These are phyloP conservation scores for Neodiprion pinetum DNA, from an alignment of 1,140 invertebrate species.

Conservation along the genomic window DNA sequence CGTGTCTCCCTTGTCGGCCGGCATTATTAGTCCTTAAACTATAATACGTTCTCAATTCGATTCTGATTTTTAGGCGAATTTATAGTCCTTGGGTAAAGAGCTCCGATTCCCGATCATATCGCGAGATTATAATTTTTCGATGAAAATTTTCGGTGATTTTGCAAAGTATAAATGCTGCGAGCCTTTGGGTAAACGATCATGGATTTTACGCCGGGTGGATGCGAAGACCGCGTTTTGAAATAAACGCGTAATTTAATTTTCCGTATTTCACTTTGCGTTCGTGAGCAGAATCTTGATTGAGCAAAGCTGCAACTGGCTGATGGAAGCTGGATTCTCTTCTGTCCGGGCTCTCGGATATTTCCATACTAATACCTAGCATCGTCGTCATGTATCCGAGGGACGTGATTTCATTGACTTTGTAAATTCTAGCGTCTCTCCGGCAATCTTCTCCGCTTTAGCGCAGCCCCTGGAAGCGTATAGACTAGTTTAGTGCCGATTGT, in stretches of 20 bases:
- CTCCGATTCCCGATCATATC: too few species aligned
- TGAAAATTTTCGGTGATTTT: too few species aligned
- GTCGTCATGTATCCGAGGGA: background rate
- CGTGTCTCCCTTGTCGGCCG: background rate
- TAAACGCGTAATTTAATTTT: background rate
- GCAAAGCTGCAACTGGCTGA: background rate
- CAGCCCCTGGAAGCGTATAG: background rate
- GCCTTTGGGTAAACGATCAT: too few species aligned
- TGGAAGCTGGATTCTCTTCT: background rate
- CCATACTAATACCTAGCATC: background rate
- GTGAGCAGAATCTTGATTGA: background rate
- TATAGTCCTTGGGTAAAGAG: too few species aligned
- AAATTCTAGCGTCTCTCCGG: background rate
- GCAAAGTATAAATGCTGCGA: too few species aligned
- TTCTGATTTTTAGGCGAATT: too few species aligned
- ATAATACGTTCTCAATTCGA: background rate
- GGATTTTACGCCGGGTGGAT: background rate
- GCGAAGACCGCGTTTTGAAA: constrained; percentile 1
- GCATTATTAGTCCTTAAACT: background rate
- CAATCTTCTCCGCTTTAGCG: background rate
- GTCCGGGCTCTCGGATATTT: background rate
- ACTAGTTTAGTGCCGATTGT: background rate
- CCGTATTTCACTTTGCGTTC: constrained; percentile 4
- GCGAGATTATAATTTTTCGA: too few species aligned
- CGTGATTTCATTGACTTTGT: constrained; percentile 2